Evolutionary conservation across 2,888 invertebrate species (phyloP).

Genomic region (Campopleginae sp.): DNA sequence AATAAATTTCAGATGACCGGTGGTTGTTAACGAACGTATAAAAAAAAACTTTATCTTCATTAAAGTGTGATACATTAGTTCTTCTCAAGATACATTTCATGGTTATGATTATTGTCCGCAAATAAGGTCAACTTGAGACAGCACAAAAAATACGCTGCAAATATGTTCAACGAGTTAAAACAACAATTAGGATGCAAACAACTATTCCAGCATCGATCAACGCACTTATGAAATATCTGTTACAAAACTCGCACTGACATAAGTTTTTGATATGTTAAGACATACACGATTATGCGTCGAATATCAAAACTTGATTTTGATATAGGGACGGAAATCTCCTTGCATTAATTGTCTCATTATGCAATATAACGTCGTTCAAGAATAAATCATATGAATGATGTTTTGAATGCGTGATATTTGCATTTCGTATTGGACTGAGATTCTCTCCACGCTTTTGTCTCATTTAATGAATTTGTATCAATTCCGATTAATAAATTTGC

Average conservation of each 20-base stretch:
- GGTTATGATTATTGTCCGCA: neutral
- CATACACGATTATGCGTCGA: neutral
- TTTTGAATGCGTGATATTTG: constrained; percentile 35
- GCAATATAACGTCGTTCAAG: constrained; percentile 7
- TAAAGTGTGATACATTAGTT: constrained; percentile 12
- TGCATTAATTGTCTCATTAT: constrained; percentile 23
- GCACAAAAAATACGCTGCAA: neutral
- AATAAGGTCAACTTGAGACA: constrained; percentile 3
- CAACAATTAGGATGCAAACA: constrained; percentile 28
- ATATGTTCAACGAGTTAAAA: constrained; percentile 10
- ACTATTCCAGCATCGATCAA: constrained; percentile 35
- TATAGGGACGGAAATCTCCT: constrained; percentile 44
- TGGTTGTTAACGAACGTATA: constrained; percentile 2
- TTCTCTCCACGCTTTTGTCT: constrained; percentile 9
- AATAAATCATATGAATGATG: neutral
- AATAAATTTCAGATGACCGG: neutral
- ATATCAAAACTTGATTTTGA: constrained; percentile 4
- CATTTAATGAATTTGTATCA: constrained; percentile 7
- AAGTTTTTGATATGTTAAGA: constrained; percentile 52
- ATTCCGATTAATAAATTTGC: constrained; percentile 20
- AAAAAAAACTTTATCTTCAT: constrained; percentile 12
- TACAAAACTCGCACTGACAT: neutral
- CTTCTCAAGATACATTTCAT: neutral
- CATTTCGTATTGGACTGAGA: constrained; percentile 25
- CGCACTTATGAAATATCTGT: constrained; percentile 6